Conservation (phyloP, 2,797 vertebrate genomes). For the Lepidocolaptes lacrymiger region DNA sequence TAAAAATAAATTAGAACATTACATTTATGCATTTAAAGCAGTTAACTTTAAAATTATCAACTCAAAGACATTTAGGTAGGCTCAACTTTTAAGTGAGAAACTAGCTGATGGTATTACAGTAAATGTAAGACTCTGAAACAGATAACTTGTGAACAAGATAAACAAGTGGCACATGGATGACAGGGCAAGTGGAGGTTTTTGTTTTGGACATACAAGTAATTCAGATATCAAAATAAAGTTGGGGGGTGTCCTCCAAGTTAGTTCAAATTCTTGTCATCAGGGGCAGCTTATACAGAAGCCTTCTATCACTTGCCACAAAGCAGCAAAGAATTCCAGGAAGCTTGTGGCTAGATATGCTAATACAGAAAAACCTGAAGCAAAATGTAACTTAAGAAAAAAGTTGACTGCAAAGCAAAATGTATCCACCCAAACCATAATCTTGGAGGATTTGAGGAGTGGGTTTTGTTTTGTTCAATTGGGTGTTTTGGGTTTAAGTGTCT, state of each 20-base stretch:
- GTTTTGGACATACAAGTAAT: not conserved
- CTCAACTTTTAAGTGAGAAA: not conserved
- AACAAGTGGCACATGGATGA: not conserved
- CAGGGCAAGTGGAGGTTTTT: not conserved
- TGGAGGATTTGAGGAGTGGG: not conserved
- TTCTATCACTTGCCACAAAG: not conserved
- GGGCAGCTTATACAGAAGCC: not conserved
- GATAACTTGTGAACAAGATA: not conserved
- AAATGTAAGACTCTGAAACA: not conserved
- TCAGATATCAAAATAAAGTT: not conserved
- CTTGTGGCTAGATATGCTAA: not conserved
- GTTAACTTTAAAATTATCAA: not conserved
- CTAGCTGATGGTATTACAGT: not conserved
- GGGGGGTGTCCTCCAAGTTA: not conserved
- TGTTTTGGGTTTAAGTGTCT: not conserved
- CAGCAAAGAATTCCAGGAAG: not conserved
- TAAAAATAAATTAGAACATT: not conserved
- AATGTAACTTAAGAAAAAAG: not conserved
- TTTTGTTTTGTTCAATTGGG: not conserved
- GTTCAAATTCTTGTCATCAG: not conserved
- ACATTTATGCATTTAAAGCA: not conserved
- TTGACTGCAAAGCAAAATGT: not conserved
- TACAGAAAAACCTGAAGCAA: not conserved
- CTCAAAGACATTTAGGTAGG: not conserved
- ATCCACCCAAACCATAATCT: not conserved